Conservation (phyloP, 2,797 vertebrate species). For the Lutjanus campechanus region DNA sequence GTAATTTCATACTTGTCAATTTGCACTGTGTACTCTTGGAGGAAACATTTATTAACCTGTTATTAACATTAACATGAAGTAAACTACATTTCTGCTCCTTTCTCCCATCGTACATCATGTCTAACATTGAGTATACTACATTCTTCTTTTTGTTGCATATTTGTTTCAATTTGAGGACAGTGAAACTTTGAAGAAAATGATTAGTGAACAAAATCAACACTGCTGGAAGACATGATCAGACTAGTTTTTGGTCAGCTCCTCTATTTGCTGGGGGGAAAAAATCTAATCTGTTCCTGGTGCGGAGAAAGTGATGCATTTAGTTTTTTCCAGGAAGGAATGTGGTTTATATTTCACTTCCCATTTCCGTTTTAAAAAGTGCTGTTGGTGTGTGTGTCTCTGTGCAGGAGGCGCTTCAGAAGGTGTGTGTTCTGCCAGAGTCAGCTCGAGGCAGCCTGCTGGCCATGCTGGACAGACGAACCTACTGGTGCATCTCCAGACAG, state of each 20-base stretch:
- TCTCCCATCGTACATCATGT: too few species aligned
- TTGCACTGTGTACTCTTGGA: too few species aligned
- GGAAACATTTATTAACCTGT: too few species aligned
- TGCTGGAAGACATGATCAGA: too few species aligned
- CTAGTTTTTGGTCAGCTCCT: not conserved
- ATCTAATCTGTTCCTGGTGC: not conserved
- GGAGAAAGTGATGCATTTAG: not conserved
- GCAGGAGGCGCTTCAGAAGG: conserved; percentile 93
- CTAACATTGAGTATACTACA: too few species aligned
- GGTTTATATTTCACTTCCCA: not conserved
- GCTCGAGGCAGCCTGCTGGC: conserved; percentile 89
- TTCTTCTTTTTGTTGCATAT: too few species aligned
- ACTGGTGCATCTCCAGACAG: conserved; percentile 98
- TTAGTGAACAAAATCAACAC: too few species aligned
- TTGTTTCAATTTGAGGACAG: too few species aligned
- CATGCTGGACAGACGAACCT: conserved; percentile 93
- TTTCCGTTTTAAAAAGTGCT: not conserved
- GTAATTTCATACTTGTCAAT: too few species aligned
- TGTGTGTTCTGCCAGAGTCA: conserved; percentile 91
- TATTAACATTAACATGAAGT: too few species aligned
- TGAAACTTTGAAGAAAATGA: too few species aligned
- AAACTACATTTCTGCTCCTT: too few species aligned
- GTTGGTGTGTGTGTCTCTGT: conserved; percentile 24
- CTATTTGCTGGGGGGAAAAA: not conserved
- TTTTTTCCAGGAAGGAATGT: not conserved